These are phyloP conservation scores for Dendrocopos noguchii DNA, from an alignment of 2,113 vertebrate species.

Conservation along the genomic window DNA sequence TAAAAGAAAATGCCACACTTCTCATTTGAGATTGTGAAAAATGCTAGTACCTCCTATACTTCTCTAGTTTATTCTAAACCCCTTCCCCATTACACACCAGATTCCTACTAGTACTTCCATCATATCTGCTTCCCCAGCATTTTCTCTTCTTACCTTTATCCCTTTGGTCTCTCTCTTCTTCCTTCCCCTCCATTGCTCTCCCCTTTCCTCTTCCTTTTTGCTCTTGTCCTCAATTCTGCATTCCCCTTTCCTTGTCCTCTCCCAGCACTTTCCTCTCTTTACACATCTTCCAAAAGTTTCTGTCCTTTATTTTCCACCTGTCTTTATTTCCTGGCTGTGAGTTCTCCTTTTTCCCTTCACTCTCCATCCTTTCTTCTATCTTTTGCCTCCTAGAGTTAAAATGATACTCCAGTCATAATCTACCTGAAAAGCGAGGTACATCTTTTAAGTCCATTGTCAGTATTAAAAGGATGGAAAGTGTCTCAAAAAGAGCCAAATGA, in stretches of 20 bases:
- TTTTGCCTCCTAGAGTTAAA: conserved; percentile 23
- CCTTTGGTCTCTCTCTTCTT: not conserved
- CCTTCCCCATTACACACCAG: not conserved
- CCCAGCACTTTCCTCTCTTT: not conserved
- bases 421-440: conserved; percentile 23
- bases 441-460: conserved; percentile 36
- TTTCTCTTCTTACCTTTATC: not conserved
- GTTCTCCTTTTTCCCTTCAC: not conserved
- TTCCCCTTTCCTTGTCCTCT: not conserved
- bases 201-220: not conserved
- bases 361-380: not conserved
- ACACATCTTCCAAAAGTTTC: not conserved
- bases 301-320: not conserved
- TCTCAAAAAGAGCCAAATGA: conserved; percentile 26
- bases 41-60: not conserved
- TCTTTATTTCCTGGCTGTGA: not conserved
- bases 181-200: not conserved
- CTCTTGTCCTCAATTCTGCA: not conserved
- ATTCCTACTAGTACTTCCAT: not conserved
- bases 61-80: not conserved
- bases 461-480: conserved; percentile 19
- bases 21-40: not conserved
- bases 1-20: not conserved
- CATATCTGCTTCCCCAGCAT: not conserved
- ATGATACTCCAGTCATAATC: conserved; percentile 5